Conservation (phyloP, 2,113 vertebrate genomes). For the Uria aalge region DNA sequence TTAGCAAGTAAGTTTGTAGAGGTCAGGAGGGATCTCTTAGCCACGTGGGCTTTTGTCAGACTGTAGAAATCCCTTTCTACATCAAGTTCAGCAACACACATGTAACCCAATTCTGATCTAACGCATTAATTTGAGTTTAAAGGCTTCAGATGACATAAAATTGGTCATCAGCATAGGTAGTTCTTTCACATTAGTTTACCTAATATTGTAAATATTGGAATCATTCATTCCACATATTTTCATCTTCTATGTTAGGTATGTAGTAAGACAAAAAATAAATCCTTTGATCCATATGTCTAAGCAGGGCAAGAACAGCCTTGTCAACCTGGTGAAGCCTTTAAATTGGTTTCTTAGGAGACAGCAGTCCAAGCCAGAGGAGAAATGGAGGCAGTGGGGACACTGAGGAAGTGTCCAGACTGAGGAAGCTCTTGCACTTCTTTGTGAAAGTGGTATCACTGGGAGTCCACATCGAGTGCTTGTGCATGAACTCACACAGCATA, state of each 20-base stretch:
- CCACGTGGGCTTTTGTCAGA: rapidly evolving
- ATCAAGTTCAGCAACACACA: not conserved
- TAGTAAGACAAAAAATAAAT: not conserved
- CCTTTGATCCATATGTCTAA: not conserved
- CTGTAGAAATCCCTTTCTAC: not conserved
- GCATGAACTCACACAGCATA: rapidly evolving
- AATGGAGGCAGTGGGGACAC: not conserved
- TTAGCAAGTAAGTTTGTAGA: not conserved
- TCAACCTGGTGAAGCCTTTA: not conserved
- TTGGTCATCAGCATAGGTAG: not conserved
- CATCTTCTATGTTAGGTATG: not conserved
- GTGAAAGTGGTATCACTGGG: not conserved
- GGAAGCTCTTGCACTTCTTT: not conserved
- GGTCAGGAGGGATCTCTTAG: not conserved
- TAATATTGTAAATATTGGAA: not conserved
- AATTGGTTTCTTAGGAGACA: not conserved
- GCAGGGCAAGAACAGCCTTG: not conserved
- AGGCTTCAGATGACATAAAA: not conserved
- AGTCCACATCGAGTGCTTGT: not conserved
- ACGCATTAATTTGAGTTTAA: not conserved
- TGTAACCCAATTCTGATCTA: not conserved
- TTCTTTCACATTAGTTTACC: not conserved
- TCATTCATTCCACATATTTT: not conserved
- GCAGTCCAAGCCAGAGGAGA: not conserved
- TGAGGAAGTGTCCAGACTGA: not conserved